phyloP scores from a whole-genome alignment of 2,797 vertebrate genomes.

The Bucorvus abyssinicus region DNA sequence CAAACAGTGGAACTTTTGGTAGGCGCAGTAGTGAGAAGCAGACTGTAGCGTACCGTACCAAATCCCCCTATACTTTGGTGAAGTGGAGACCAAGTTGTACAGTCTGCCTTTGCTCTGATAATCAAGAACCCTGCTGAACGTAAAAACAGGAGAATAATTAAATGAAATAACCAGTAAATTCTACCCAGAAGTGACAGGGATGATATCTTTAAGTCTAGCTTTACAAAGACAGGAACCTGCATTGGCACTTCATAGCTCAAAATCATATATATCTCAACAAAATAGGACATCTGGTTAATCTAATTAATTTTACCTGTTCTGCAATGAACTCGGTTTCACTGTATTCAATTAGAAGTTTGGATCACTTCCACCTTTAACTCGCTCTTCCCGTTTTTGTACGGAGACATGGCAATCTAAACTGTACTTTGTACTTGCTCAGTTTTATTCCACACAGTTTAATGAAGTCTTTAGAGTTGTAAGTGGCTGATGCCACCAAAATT shows the following conservation, averaged over 20 bases:
- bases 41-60: not conserved
- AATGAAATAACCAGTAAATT: not conserved
- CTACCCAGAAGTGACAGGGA: not conserved
- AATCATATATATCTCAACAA: not conserved
- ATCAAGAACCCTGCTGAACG: not conserved
- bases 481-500: not conserved
- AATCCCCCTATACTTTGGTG: not conserved
- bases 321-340: not conserved
- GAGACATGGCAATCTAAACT: not conserved
- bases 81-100: not conserved
- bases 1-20: not conserved
- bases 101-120: not conserved
- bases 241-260: not conserved
- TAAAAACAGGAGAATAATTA: not conserved
- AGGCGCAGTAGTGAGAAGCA: not conserved
- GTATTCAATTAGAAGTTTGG: not conserved
- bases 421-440: not conserved
- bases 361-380: not conserved
- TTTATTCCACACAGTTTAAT: not conserved
- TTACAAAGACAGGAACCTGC: not conserved
- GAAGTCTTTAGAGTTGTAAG: not conserved
- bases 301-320: not conserved
- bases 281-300: not conserved
- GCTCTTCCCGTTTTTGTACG: not conserved
- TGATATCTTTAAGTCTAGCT: not conserved